phyloP scores from a whole-genome alignment of 1,140 invertebrate species.

The Leptinotarsa undecemlineata region DNA sequence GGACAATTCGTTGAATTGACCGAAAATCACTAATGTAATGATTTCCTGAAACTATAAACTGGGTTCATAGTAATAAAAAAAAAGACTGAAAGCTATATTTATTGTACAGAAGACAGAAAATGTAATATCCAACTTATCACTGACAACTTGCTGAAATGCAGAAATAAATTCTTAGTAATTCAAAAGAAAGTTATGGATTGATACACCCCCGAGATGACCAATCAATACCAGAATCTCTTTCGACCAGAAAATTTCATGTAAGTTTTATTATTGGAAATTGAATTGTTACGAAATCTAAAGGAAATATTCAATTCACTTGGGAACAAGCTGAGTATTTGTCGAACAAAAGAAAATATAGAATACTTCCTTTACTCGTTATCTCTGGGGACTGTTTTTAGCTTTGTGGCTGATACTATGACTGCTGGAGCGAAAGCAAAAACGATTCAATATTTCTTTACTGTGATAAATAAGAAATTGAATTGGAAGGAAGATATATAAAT shows the following conservation, averaged over 20 bases:
- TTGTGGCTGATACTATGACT: not conserved
- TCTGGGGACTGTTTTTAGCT: not conserved
- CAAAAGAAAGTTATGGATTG: too few species aligned
- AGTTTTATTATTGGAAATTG: slow-evolving; percentile 31
- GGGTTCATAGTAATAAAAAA: too few species aligned
- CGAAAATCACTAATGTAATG: too few species aligned
- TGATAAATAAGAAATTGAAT: too few species aligned
- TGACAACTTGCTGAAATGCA: too few species aligned
- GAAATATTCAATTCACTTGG: slow-evolving; percentile 30
- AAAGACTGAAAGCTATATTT: too few species aligned
- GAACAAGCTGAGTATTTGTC: slow-evolving; percentile 22
- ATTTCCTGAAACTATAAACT: too few species aligned
- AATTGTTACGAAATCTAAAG: slow-evolving; percentile 32
- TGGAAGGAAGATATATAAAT: too few species aligned
- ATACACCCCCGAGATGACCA: not conserved
- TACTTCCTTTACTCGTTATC: slow-evolving; percentile 13
- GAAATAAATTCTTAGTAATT: too few species aligned
- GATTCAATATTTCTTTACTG: not conserved
- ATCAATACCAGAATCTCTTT: not conserved
- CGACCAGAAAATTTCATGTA: slow-evolving; percentile 21
- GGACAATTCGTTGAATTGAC: too few species aligned
- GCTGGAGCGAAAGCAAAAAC: not conserved
- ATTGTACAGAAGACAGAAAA: too few species aligned
- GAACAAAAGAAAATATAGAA: slow-evolving; percentile 20
- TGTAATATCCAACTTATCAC: too few species aligned